These are phyloP conservation scores for Tachycineta bicolor DNA, from an alignment of 2,113 vertebrate genomes.

Conservation along the genomic window DNA sequence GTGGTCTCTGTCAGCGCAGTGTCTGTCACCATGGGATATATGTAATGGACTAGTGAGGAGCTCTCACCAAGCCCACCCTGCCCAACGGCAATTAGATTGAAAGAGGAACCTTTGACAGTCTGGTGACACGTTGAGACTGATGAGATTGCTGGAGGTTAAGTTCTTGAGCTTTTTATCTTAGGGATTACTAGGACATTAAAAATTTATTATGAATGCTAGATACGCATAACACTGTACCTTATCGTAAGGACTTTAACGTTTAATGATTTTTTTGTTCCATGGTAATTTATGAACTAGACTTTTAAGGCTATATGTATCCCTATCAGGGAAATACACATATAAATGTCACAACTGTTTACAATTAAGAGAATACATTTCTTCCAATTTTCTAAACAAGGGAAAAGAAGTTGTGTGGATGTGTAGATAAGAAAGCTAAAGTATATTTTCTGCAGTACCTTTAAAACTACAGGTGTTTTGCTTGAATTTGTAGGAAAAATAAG, in stretches of 20 bases:
- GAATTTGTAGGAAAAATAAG: background rate
- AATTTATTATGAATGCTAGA: constrained; percentile 77
- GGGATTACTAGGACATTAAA: constrained; percentile 81
- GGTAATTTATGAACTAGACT: constrained; percentile 83
- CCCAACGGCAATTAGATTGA: constrained; percentile 66
- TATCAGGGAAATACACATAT: constrained; percentile 75
- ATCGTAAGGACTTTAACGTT: constrained; percentile 81
- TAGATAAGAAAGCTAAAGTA: background rate
- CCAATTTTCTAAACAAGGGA: constrained; percentile 16
- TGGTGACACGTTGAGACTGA: constrained; percentile 61
- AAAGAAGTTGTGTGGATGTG: background rate
- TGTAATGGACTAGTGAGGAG: constrained; percentile 63
- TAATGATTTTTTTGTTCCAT: constrained; percentile 81
- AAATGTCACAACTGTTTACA: background rate
- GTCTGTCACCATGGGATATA: constrained; percentile 64
- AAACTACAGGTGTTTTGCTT: background rate
- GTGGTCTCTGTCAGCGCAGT: constrained; percentile 80
- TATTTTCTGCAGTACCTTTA: background rate
- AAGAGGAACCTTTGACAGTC: constrained; percentile 67
- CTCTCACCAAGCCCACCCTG: constrained; percentile 53
- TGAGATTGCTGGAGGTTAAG: constrained; percentile 76
- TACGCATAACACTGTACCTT: constrained; percentile 76
- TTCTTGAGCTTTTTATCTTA: constrained; percentile 77
- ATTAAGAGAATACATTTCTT: background rate
- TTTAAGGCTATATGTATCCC: constrained; percentile 17